Evolutionary conservation across 2,113 vertebrate species (phyloP).

Genomic region (Strigops habroptila): DNA sequence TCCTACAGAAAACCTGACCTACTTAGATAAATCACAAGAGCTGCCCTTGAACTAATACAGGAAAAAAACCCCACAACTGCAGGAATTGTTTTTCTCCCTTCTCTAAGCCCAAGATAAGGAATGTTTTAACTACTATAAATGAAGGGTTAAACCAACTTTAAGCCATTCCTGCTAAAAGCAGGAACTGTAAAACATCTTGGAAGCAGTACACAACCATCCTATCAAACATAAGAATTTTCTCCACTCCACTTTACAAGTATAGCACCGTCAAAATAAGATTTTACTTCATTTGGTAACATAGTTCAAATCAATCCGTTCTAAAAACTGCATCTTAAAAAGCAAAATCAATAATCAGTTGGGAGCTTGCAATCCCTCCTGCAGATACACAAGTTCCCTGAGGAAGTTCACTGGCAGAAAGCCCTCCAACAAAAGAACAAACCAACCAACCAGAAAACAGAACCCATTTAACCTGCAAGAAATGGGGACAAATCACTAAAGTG

Average conservation of each 20-base stretch:
- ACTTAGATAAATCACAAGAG: slow-evolving; percentile 61
- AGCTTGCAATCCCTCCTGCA: neutral
- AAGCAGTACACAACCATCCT: neutral
- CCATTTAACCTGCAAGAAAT: neutral
- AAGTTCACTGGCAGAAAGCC: neutral
- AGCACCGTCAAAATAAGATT: neutral
- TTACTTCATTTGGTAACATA: neutral
- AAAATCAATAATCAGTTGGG: neutral
- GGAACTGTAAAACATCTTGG: neutral
- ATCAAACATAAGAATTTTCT: neutral
- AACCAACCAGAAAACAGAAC: neutral
- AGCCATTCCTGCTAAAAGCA: neutral
- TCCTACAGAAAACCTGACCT: slow-evolving; percentile 79
- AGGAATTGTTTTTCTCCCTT: neutral
- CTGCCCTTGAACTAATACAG: neutral
- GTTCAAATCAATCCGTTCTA: neutral
- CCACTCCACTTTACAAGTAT: neutral
- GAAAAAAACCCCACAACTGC: neutral
- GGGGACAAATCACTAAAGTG: neutral
- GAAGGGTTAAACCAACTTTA: neutral
- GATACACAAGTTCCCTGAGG: neutral
- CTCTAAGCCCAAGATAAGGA: neutral
- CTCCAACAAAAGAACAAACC: neutral
- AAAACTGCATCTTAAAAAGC: neutral
- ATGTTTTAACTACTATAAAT: neutral